phyloP scores from a whole-genome alignment of 2,113 vertebrate genomes.

The Rhinopomastus cyanomelas region DNA sequence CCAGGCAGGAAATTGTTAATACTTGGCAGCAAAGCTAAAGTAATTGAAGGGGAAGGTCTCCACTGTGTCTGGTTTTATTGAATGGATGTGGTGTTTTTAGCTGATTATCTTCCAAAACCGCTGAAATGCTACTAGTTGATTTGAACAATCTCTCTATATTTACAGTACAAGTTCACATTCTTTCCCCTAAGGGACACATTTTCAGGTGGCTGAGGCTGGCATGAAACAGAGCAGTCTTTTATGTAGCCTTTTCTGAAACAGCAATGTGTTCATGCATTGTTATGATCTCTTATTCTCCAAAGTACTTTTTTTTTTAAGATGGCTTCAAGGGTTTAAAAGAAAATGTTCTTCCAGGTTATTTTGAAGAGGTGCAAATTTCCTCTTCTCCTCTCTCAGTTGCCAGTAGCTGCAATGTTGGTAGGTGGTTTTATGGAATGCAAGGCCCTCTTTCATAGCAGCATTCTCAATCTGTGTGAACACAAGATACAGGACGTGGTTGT shows the following conservation, averaged over 20 bases:
- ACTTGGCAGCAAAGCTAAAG: conserved; percentile 71
- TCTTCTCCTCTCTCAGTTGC: background rate
- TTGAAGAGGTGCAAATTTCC: background rate
- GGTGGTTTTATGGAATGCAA: background rate
- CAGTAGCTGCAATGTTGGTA: background rate
- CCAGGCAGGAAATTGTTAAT: conserved; percentile 78
- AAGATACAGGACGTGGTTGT: background rate
- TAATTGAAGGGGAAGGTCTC: conserved; percentile 79
- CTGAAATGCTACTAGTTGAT: conserved; percentile 26
- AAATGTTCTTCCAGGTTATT: background rate
- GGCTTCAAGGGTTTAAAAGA: background rate
- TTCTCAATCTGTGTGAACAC: background rate
- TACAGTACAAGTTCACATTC: background rate
- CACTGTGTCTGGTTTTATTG: conserved; percentile 63
- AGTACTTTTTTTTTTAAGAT: background rate
- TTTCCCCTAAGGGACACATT: background rate
- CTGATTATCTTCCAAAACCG: conserved; percentile 75
- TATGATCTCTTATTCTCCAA: background rate
- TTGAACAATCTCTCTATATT: conserved; percentile 60
- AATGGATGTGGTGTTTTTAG: conserved; percentile 60
- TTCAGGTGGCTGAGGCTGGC: background rate
- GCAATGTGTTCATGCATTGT: background rate
- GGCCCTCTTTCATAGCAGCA: background rate
- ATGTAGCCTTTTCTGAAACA: background rate
- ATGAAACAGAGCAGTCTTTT: background rate